Evolutionary conservation across 2,888 invertebrate species (phyloP).

Genomic region (Hymenopus coronatus): DNA sequence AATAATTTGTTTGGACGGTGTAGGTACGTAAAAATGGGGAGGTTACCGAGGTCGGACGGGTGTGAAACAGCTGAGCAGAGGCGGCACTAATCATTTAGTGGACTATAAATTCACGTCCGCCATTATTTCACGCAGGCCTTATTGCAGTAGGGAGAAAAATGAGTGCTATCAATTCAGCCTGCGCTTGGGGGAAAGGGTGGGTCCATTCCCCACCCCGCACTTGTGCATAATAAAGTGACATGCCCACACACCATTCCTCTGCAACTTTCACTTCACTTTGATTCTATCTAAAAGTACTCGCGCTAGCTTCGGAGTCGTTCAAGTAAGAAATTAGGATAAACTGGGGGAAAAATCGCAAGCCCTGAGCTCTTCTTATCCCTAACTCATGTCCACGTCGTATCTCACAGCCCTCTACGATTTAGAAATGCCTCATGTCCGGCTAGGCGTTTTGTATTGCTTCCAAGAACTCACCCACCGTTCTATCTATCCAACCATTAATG

Average conservation of each 20-base stretch:
- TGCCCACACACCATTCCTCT: neutral
- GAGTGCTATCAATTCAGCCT: slow-evolving; percentile 10
- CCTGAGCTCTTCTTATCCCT: neutral
- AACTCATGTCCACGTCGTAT: neutral
- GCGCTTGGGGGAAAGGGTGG: neutral
- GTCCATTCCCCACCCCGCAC: neutral
- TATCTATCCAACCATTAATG: no score
- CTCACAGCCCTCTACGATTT: neutral
- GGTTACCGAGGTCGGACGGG: slow-evolving; percentile 15
- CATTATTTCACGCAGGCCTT: slow-evolving; percentile 26
- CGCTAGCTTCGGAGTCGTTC: neutral
- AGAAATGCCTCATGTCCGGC: neutral
- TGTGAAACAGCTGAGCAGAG: slow-evolving; percentile 10
- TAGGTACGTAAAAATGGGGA: slow-evolving; percentile 8
- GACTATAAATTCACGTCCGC: slow-evolving; percentile 25
- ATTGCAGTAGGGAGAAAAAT: slow-evolving; percentile 21
- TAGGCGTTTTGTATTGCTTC: no score
- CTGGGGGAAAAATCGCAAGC: neutral
- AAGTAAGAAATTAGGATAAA: neutral
- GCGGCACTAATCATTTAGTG: slow-evolving; percentile 20
- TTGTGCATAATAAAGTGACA: neutral
- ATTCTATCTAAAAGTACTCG: neutral
- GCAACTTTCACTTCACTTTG: neutral
- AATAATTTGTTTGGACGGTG: neutral
- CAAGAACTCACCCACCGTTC: no score